Evolutionary conservation across 2,888 invertebrate species (phyloP).

Genomic region (Drosophila conformis): DNA sequence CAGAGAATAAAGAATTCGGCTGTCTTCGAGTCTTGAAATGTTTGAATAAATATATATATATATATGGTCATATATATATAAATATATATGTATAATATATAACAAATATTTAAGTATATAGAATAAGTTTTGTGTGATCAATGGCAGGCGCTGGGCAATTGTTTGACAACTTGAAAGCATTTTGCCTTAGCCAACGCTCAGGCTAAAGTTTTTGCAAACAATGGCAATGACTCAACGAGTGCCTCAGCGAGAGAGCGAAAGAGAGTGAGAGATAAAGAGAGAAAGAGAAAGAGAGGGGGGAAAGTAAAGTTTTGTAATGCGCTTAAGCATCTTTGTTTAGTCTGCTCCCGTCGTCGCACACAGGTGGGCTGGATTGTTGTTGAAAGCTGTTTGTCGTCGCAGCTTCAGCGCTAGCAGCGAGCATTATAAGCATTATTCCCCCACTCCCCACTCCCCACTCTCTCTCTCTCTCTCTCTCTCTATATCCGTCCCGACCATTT

Average conservation of each 20-base stretch:
- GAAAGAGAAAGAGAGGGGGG: background rate
- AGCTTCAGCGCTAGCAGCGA: constrained; percentile 50
- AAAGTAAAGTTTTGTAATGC: constrained; percentile 64
- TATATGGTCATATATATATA: constrained; percentile 7
- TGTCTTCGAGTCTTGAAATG: background rate
- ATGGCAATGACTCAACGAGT: constrained; percentile 31
- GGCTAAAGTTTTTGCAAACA: constrained; percentile 61
- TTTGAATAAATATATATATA: background rate
- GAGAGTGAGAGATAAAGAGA: background rate
- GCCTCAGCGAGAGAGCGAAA: background rate
- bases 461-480: background rate
- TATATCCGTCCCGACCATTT: background rate
- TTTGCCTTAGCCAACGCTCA: constrained; percentile 57
- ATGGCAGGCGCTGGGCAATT: constrained; percentile 47
- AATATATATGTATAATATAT: constrained; percentile 11
- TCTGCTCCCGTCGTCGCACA: constrained; percentile 28
- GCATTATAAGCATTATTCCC: background rate
- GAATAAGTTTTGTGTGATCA: constrained; percentile 16
- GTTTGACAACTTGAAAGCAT: constrained; percentile 59
- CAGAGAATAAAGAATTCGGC: background rate
- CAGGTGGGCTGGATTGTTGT: constrained; percentile 71
- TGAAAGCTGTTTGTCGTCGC: constrained; percentile 76
- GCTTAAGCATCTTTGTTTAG: constrained; percentile 64
- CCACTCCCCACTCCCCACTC: background rate
- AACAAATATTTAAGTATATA: background rate